Evolutionary conservation across 2,113 vertebrate genomes (phyloP).

Genomic region (Crotalus viridis): DNA sequence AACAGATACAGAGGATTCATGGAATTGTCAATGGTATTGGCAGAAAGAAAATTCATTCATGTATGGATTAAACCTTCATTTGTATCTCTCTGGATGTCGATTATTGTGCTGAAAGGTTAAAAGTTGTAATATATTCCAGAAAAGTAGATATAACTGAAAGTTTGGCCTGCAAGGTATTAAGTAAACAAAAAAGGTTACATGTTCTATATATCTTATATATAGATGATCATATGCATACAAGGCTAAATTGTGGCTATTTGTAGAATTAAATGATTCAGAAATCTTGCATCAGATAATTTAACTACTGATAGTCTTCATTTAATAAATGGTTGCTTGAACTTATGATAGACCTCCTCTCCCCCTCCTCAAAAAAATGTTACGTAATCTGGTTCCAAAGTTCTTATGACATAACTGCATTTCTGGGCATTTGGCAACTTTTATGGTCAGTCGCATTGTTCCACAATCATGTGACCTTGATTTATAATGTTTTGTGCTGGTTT

Average conservation of each 20-base stretch:
- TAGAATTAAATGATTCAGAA: neutral
- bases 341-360: neutral
- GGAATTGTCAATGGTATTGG: neutral
- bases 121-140: neutral
- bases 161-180: neutral
- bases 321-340: neutral
- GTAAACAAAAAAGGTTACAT: neutral
- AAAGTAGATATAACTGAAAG: neutral
- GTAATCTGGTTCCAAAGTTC: too few species aligned
- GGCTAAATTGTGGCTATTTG: neutral
- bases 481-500: neutral
- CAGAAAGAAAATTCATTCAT: neutral
- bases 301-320: neutral
- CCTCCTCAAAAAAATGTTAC: too few species aligned
- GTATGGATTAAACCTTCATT: neutral
- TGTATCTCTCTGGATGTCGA: neutral
- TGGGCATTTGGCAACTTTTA: too few species aligned
- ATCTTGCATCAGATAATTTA: neutral
- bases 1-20: neutral
- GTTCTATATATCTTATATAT: neutral
- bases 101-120: neutral
- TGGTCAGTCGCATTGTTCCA: too few species aligned
- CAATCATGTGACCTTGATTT: neutral
- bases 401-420: too few species aligned
- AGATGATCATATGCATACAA: neutral